Conservation (phyloP, 1,140 invertebrate genomes). For the Scaptomyza montana region DNA sequence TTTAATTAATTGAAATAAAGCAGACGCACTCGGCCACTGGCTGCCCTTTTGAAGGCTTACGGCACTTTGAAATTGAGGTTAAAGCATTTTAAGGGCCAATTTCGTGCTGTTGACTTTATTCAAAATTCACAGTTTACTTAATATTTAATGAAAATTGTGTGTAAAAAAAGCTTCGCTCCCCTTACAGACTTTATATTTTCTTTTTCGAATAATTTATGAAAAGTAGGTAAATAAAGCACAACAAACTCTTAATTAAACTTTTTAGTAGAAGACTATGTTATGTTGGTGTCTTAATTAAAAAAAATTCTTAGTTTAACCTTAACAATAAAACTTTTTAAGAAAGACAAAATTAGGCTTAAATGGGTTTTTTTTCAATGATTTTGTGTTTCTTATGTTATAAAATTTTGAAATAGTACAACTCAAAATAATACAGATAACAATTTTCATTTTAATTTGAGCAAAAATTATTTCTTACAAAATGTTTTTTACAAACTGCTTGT, state of each 20-base stretch:
- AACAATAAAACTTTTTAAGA: too few species aligned
- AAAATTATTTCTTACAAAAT: not conserved
- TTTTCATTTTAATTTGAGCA: too few species aligned
- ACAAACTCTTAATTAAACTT: not conserved
- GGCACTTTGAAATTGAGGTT: conserved; percentile 28
- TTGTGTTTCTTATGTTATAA: too few species aligned
- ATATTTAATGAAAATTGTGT: not conserved
- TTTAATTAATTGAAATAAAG: conserved; percentile 56
- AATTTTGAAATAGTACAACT: too few species aligned
- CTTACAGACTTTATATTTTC: not conserved
- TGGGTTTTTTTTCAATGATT: too few species aligned
- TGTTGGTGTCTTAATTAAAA: not conserved
- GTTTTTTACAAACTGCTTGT: not conserved
- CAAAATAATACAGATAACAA: too few species aligned
- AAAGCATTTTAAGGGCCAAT: conserved; percentile 36
- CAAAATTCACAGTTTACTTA: not conserved
- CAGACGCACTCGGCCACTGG: conserved; percentile 35
- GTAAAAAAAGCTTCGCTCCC: not conserved
- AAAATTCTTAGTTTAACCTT: not conserved
- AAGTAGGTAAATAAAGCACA: not conserved
- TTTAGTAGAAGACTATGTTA: not conserved
- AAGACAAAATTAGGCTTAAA: too few species aligned
- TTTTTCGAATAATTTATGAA: too few species aligned
- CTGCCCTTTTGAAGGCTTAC: conserved; percentile 33
- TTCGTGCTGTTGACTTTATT: conserved; percentile 1